phyloP scores from a whole-genome alignment of 2,797 vertebrate genomes.

The Acanthurus lineatus region DNA sequence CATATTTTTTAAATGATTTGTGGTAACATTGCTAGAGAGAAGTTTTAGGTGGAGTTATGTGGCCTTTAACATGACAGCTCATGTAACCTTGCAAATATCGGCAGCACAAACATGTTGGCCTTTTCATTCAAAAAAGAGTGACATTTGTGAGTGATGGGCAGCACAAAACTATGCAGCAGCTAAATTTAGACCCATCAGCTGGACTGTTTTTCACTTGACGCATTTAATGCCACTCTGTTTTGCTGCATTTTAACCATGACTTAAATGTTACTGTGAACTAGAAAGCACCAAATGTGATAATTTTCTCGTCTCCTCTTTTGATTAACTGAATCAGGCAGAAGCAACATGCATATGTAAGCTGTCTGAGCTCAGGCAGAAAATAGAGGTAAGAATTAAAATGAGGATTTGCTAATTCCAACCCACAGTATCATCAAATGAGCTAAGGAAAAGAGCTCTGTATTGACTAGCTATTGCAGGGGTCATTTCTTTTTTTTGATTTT shows the following conservation, averaged over 20 bases:
- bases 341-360: constrained; percentile 38
- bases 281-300: constrained; percentile 33
- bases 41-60: background rate
- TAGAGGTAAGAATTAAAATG: constrained; percentile 23
- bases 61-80: constrained; percentile 42
- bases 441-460: constrained; percentile 29
- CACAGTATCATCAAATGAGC: constrained; percentile 38
- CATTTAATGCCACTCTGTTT: constrained; percentile 60
- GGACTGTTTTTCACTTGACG: constrained; percentile 60
- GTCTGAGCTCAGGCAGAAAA: constrained; percentile 41
- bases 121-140: constrained; percentile 43
- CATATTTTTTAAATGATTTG: background rate
- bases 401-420: constrained; percentile 37
- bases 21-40: background rate
- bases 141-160: constrained; percentile 53
- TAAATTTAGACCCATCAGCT: constrained; percentile 57
- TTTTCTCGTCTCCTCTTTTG: constrained; percentile 36
- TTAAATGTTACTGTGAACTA: constrained; percentile 35
- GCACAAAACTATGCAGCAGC: constrained; percentile 40
- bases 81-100: constrained; percentile 43
- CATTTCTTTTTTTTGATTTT: constrained; percentile 26
- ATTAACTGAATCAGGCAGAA: constrained; percentile 60
- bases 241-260: constrained; percentile 51
- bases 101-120: constrained; percentile 38
- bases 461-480: constrained; percentile 41